Evolutionary conservation across 2,888 invertebrate species (phyloP).

Genomic region (Macrosoma leucophasiata): DNA sequence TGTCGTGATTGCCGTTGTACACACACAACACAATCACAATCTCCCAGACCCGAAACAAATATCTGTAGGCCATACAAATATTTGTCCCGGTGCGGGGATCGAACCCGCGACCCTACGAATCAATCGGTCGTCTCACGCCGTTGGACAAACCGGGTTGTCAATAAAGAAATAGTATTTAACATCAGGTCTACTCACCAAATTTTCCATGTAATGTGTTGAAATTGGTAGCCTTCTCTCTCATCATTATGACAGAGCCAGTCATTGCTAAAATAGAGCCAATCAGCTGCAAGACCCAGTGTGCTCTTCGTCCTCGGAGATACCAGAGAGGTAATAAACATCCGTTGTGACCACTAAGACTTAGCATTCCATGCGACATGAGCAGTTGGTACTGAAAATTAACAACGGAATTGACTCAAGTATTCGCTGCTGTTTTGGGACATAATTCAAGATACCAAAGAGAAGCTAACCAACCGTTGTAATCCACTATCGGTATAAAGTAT

Average conservation of each 20-base stretch:
- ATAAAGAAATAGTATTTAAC: not conserved
- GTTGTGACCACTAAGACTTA: constrained; percentile 28
- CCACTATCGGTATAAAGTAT: too few species aligned
- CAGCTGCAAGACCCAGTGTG: constrained; percentile 33
- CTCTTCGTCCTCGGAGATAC: constrained; percentile 23
- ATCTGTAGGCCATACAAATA: too few species aligned
- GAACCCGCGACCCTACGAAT: too few species aligned
- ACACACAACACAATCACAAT: too few species aligned
- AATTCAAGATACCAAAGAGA: too few species aligned
- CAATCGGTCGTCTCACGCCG: too few species aligned
- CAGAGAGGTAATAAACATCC: constrained; percentile 29
- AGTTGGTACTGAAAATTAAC: constrained; percentile 37
- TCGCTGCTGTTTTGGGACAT: too few species aligned
- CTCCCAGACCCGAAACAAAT: too few species aligned
- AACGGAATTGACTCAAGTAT: too few species aligned
- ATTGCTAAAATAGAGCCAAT: constrained; percentile 31
- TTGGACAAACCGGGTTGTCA: constrained; percentile 3
- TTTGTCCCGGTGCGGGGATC: too few species aligned
- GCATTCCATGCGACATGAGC: constrained; percentile 34
- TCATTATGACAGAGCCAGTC: constrained; percentile 31
- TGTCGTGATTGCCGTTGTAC: too few species aligned
- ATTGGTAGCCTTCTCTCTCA: constrained; percentile 28
- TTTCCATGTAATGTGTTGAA: constrained; percentile 33
- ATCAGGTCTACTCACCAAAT: constrained; percentile 30
- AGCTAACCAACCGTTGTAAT: too few species aligned